Evolutionary conservation across 2,113 vertebrate species (phyloP), one percentile per base, ranked within the genome.

Genomic region (Cygnus buccinator): DNA sequence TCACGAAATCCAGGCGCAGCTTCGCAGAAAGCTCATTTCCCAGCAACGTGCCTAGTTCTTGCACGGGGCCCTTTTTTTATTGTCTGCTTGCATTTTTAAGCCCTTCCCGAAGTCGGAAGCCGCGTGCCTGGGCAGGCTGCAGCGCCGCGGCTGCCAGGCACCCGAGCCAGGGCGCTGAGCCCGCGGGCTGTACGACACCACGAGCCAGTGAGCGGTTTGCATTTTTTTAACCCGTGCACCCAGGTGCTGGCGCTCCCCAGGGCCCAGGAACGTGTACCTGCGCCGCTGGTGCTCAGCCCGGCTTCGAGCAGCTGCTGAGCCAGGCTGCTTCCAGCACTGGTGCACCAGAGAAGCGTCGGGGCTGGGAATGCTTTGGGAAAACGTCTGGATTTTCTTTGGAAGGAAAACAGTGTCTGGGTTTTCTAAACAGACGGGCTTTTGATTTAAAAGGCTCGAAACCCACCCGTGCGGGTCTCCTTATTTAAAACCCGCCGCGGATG

Each of bases 111-210:
- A 59, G 87, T 70, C 14, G 84, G 44, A 59, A 77, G 70, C 37
- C 44, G 0, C 48, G 35, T 95, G 96, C 75, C 92, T 8, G 85
- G 86, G 90, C 96, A 94, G 58, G 95, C 84, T 89, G 92, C 80
- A 1, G 41, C 11, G 1, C 70, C 11, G 5, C 58, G 8, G 73
- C 81, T 87, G 87, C 90, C 92, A 75, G 50, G 28, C 65, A 29
- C 68, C 88, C 37, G 13, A 59, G 75, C 57, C 91, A 80, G 79
- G 61, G 16, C 0, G 19, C 79, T 62, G 33, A 61, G 87, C 89
- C 75, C 2, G 8, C 3, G 2, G 68, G 25, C 26, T 44, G 16
- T 3, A 33, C 59, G 50, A 21, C 12, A 9, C 55, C 73, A 19
- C 31, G 31, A 29, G 43, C 5, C 4, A 3, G 18, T 12, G 28